Percentiles rank a stretch among this genome's conserved stretches.
phyloP scores from a whole-genome alignment of 2,113 vertebrate genomes.

The Hemicordylus capensis region DNA sequence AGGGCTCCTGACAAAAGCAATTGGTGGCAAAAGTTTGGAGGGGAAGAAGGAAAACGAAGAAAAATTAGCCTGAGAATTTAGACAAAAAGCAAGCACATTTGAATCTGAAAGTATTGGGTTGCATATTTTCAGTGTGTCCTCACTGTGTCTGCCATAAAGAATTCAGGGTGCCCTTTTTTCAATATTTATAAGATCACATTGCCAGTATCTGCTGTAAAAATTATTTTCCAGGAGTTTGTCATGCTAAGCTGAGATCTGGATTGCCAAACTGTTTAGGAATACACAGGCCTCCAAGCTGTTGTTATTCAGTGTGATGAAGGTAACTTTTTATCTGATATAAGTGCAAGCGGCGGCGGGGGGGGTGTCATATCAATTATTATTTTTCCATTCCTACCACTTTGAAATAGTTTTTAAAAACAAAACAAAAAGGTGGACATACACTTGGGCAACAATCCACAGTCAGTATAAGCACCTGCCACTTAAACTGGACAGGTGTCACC shows the following conservation, averaged over 20 bases:
- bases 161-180: constrained; percentile 39
- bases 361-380: not conserved
- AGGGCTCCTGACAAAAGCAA: constrained; percentile 58
- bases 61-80: constrained; percentile 51
- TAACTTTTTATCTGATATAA: not conserved
- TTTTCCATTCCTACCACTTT: not conserved
- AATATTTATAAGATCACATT: constrained; percentile 37
- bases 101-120: constrained; percentile 41
- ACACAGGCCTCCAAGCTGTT: not conserved
- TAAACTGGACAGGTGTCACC: not conserved
- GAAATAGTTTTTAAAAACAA: not conserved
- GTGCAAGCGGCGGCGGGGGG: not conserved
- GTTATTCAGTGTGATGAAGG: not conserved
- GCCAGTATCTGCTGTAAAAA: constrained; percentile 23
- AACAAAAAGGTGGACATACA: not conserved
- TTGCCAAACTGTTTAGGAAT: not conserved
- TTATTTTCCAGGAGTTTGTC: not conserved
- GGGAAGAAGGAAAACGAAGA: constrained; percentile 49
- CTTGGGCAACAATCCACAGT: not conserved
- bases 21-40: constrained; percentile 61
- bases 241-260: not conserved
- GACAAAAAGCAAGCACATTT: constrained; percentile 34
- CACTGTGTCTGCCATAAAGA: constrained; percentile 15
- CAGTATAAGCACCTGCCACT: not conserved
- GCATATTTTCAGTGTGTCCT: constrained; percentile 29